Conservation (phyloP, 2,888 invertebrate species). For the Dicyrtoma fusca region DNA sequence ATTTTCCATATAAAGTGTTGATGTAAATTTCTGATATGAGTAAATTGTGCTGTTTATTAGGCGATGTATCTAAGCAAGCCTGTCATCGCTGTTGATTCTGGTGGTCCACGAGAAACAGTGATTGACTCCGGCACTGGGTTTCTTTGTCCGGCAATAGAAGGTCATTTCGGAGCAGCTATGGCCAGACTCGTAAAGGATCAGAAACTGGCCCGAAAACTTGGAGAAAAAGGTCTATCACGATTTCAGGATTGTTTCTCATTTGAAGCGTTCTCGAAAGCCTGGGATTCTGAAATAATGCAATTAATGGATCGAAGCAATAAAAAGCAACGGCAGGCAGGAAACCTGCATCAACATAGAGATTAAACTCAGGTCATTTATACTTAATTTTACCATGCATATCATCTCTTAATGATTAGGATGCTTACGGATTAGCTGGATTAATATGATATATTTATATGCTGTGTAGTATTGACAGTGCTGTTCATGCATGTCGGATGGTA, state of each 20-base stretch:
- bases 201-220: slow-evolving; percentile 69
- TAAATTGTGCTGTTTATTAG: slow-evolving; percentile 39
- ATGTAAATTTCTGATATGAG: no score
- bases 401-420: background rate
- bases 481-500: no score
- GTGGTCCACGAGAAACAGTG: slow-evolving; percentile 94
- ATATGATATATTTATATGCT: no score
- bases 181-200: slow-evolving; percentile 68
- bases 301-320: slow-evolving; percentile 2
- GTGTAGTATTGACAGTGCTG: no score
- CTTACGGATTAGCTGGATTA: no score
- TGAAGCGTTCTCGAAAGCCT: slow-evolving; percentile 72
- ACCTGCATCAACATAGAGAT: slow-evolving; percentile 10
- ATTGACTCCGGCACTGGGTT: slow-evolving; percentile 78
- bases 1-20: background rate
- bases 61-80: slow-evolving; percentile 94
- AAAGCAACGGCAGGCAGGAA: background rate
- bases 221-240: slow-evolving; percentile 73
- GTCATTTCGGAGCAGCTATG: slow-evolving; percentile 79
- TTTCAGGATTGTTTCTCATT: slow-evolving; percentile 83
- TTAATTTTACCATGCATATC: slow-evolving; percentile 6
- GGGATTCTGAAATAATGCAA: slow-evolving; percentile 63
- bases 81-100: slow-evolving; percentile 92
- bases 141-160: slow-evolving; percentile 71
- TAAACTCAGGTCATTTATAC: background rate